A percentile compares a stretch with the other conserved stretches of the same genome.
Conservation (phyloP, 2,113 vertebrate species). For the Conger conger region DNA sequence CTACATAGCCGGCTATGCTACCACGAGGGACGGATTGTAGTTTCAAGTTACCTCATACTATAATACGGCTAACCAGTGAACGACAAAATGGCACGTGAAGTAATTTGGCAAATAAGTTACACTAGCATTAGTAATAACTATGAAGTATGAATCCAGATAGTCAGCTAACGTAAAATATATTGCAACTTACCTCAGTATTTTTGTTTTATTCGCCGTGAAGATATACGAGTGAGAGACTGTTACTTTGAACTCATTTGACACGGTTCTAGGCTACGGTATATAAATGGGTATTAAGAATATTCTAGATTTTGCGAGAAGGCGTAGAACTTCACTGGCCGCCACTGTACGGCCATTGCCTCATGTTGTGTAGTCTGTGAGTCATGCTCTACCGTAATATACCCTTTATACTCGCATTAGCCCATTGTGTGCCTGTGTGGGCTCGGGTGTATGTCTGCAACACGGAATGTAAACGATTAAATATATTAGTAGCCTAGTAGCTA, state of each 20-base stretch:
- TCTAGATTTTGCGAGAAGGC: constrained; percentile 2
- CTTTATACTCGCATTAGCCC: background rate
- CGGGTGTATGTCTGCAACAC: background rate
- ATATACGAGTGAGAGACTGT: background rate
- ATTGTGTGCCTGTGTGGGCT: background rate
- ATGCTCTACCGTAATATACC: constrained; percentile 11
- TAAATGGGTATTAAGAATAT: constrained; percentile 6
- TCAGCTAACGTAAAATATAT: background rate
- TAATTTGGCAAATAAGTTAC: too few species aligned
- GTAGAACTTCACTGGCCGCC: background rate
- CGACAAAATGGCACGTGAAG: too few species aligned
- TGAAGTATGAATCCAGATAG: background rate
- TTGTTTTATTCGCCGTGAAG: background rate
- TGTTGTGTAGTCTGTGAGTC: background rate
- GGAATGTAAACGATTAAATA: too few species aligned
- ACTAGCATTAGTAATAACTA: too few species aligned
- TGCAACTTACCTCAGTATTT: background rate
- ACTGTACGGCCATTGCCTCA: background rate
- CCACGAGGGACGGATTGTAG: background rate
- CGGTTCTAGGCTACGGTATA: background rate
- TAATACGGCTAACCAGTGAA: too few species aligned
- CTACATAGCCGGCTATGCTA: background rate
- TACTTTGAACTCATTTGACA: background rate
- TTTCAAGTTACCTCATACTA: background rate
- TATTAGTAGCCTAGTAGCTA: too few species aligned